These are phyloP conservation scores for Griposia aprilina DNA, from an alignment of 2,888 invertebrate genomes.

Conservation along the genomic window DNA sequence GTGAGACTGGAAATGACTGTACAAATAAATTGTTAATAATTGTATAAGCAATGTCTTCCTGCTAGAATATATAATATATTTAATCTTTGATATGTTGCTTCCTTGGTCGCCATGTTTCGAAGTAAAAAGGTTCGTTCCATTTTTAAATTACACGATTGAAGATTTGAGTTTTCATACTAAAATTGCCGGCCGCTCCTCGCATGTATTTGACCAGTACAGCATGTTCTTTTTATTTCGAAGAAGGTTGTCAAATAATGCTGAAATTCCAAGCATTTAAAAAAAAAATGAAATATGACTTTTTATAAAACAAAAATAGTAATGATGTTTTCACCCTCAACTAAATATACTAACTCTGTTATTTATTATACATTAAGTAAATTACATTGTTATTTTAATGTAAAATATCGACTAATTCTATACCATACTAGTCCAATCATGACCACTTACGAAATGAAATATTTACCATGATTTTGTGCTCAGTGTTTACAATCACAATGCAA, in stretches of 20 bases:
- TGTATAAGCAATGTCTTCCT: conserved; percentile 13
- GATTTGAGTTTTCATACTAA: no score
- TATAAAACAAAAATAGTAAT: conserved; percentile 1
- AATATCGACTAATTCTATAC: neutral
- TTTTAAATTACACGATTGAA: neutral
- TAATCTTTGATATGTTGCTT: neutral
- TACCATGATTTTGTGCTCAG: neutral
- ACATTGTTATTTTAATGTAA: no score
- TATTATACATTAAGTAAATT: neutral
- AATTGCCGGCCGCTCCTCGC: no score
- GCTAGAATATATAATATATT: neutral
- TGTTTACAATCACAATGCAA: conserved; percentile 12
- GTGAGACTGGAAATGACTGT: conserved; percentile 32
- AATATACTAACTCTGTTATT: neutral
- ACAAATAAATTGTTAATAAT: conserved; percentile 5
- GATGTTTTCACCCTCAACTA: neutral
- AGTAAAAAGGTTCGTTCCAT: neutral
- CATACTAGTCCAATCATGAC: neutral
- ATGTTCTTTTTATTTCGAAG: neutral
- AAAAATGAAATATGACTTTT: neutral
- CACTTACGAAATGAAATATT: neutral
- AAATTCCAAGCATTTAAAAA: neutral
- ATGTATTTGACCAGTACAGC: no score
- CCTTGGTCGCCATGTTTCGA: no score
- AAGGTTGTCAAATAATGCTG: neutral